phyloP scores from a whole-genome alignment of 35 echinoderm and acorn worm species.

The Apostichopus californicus region DNA sequence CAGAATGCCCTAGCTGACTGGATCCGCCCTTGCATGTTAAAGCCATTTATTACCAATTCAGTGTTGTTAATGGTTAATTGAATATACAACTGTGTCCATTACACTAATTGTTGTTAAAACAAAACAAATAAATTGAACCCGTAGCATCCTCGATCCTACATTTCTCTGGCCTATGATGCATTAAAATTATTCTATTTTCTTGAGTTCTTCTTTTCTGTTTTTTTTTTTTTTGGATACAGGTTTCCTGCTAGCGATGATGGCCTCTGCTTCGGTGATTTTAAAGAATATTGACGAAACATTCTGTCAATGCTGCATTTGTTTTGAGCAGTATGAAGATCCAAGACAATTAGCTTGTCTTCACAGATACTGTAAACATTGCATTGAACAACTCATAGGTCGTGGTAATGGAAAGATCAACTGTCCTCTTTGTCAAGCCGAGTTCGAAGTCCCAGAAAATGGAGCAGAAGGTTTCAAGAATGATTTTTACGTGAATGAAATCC shows the following conservation, averaged over 20 bases:
- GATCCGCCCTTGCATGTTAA: no score
- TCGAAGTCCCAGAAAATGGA: not conserved
- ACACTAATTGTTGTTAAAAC: no score
- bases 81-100: no score
- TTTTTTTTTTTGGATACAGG: no score
- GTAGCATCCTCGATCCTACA: no score
- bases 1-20: no score
- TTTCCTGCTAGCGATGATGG: not conserved
- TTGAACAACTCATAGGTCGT: not conserved
- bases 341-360: slow-evolving; percentile 8
- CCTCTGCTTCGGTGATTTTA: not conserved
- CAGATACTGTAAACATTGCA: slow-evolving; percentile 25
- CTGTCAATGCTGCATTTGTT: slow-evolving; percentile 22
- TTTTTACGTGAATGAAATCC: slow-evolving; percentile 39
- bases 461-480: slow-evolving; percentile 33
- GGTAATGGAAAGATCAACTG: not conserved
- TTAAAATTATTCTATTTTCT: no score
- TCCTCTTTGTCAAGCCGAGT: slow-evolving; percentile 19
- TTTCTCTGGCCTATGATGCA: no score
- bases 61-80: no score
- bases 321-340: slow-evolving; percentile 22
- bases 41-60: no score
- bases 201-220: no score
- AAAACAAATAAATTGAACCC: no score
- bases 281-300: slow-evolving; percentile 33